Evolutionary conservation across 2,888 invertebrate genomes (phyloP).

Genomic region (Glyphotaelius pellucidus): DNA sequence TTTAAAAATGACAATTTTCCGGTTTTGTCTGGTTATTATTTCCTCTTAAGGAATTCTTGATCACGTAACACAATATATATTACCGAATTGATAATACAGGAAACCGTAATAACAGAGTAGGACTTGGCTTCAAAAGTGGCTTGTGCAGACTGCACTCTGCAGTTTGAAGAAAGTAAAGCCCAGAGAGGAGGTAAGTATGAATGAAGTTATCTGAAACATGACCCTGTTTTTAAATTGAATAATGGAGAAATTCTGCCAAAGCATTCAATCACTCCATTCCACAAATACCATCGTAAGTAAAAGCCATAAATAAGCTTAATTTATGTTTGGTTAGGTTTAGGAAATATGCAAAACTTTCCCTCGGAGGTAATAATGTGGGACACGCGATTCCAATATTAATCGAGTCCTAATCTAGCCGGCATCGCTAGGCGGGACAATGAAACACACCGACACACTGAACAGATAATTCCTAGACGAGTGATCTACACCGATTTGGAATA

Average conservation of each 20-base stretch:
- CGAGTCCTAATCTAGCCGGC: not conserved
- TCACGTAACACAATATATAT: no score
- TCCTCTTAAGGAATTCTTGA: no score
- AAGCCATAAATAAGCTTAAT: not conserved
- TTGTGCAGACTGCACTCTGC: not conserved
- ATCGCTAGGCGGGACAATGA: not conserved
- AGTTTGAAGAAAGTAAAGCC: not conserved
- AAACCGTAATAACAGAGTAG: not conserved
- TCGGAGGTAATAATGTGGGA: not conserved
- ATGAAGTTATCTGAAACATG: not conserved
- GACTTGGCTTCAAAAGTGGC: not conserved
- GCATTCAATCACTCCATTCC: not conserved
- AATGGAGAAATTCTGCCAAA: not conserved
- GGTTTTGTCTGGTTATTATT: no score
- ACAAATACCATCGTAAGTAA: not conserved
- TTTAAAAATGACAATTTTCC: no score
- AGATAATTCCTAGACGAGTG: not conserved
- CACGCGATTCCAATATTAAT: conserved; percentile 28
- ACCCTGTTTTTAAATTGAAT: not conserved
- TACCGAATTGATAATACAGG: no score
- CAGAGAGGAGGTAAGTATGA: not conserved
- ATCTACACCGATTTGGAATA: not conserved
- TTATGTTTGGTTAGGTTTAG: not conserved
- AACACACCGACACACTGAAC: not conserved
- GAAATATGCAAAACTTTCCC: conserved; percentile 10